phyloP scores from a whole-genome alignment of 1,140 invertebrate species.

The Agrilus planipennis region DNA sequence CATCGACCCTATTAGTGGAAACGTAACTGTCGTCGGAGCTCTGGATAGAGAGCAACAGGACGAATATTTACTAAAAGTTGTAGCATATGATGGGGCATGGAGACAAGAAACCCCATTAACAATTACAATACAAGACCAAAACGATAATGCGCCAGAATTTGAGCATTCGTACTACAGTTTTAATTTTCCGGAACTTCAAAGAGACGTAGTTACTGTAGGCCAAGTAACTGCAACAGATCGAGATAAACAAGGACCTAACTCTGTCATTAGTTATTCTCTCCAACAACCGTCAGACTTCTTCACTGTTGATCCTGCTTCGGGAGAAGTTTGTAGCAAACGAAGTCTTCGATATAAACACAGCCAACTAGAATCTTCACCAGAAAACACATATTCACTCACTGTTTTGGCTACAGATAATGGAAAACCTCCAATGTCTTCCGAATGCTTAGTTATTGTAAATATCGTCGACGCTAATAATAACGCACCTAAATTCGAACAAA shows the following conservation, averaged over 20 bases:
- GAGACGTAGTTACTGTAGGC: constrained; percentile 68
- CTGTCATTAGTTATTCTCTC: constrained; percentile 81
- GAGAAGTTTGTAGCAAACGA: constrained; percentile 78
- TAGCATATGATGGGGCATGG: constrained; percentile 82
- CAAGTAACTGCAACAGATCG: constrained; percentile 78
- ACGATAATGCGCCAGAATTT: constrained; percentile 88
- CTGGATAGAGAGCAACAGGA: constrained; percentile 83
- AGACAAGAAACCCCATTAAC: constrained; percentile 76
- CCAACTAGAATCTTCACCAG: constrained; percentile 61
- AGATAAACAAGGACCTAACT: constrained; percentile 90
- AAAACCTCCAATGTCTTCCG: constrained; percentile 79
- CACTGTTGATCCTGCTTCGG: constrained; percentile 77
- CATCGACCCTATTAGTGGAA: constrained; percentile 78
- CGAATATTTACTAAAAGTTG: constrained; percentile 80
- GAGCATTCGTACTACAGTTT: constrained; percentile 79
- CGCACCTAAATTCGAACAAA: constrained; percentile 63
- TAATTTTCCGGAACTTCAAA: constrained; percentile 77
- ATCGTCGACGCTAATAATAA: constrained; percentile 87
- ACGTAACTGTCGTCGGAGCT: constrained; percentile 74
- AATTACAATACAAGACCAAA: constrained; percentile 88
- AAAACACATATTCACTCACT: constrained; percentile 76
- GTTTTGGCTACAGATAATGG: constrained; percentile 86
- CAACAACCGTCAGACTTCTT: constrained; percentile 86
- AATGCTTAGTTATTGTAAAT: constrained; percentile 72
- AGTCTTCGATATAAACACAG: constrained; percentile 71